Evolutionary conservation across 2,888 invertebrate genomes (phyloP).

Genomic region (Eledona agricola): DNA sequence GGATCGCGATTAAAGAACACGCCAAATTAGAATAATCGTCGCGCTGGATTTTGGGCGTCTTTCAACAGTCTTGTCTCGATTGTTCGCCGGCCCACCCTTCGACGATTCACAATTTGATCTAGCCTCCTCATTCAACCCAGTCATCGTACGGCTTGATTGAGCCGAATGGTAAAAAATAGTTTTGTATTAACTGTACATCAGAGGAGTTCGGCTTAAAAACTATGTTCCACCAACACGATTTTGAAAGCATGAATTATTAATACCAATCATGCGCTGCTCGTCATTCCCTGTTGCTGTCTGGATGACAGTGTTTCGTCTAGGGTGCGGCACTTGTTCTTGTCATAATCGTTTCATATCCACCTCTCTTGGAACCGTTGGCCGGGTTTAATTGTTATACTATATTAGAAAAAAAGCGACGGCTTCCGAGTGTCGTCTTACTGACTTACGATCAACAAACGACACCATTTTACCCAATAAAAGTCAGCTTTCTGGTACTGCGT

Average conservation of each 20-base stretch:
- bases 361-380: too few species aligned
- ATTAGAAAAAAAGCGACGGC: too few species aligned
- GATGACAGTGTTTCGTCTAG: conserved; percentile 59
- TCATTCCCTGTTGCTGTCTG: conserved; percentile 58
- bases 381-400: too few species aligned
- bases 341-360: conserved; percentile 48
- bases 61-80: conserved; percentile 17
- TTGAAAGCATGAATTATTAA: conserved; percentile 60
- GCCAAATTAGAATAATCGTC: conserved; percentile 9
- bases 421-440: conserved; percentile 28
- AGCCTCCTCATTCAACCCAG: conserved; percentile 2
- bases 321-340: conserved; percentile 59
- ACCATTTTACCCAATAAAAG: conserved; percentile 31
- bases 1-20: conserved; percentile 6
- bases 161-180: conserved; percentile 32
- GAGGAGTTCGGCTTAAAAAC: conserved; percentile 51
- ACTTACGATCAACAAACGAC: conserved; percentile 28
- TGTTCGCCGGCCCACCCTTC: conserved; percentile 9
- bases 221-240: conserved; percentile 59
- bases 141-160: conserved; percentile 6
- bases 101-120: conserved; percentile 13
- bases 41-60: conserved; percentile 14
- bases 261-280: conserved; percentile 56
- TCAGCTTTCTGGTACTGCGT: conserved; percentile 24
- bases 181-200: conserved; percentile 50